Base-by-base conservation (phyloP, 2,888 invertebrate genomes). In the Xestia sexstrigata region DNA sequence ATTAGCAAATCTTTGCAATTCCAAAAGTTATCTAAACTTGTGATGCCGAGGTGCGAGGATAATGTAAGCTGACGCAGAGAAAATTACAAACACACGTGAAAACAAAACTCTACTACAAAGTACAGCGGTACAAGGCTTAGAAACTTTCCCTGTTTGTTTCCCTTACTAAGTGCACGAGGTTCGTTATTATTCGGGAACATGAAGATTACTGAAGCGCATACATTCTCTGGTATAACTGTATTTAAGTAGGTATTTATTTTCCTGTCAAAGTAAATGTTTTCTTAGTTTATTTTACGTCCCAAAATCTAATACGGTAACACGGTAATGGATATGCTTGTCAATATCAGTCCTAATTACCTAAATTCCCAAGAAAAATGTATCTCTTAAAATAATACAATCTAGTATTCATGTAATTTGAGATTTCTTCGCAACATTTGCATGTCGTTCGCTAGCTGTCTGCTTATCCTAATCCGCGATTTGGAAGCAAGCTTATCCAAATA, bases 401-500 rank as follows among this genome's bases (percentile, higher is more conserved):
- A 30, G 30, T 65, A 69, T 82, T 75, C 47, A 85, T 76, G 58
- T 68, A 47, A 73, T 78, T 70, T 66, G 42, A 58, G 66, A 82
- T 65, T 52, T 45, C 23, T 58, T 47, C 65, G 42, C 23, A 13
- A 73, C 20, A 81, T 88, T 86, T 76, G 70, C 84, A 81, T 76
- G 30, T 68, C 42, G 72, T 87, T 84, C 76, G 68, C 52, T 58
- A 7, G n/a, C 20, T 49, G 26, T 65, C 62, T 81, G 17, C 69
- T 77, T 62, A 77, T 62, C 47, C 52, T 76, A 66, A 78, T 73
- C 42, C 42, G 4, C 26, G 60, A 60, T 52, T 23, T 20, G 15
- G 17, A 35, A 69, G 69, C 58, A 42, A 80, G 77, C 42, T 83
- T 83, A 81, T 86, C 83, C 66, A 81, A 81, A 86, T 83, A 60